A percentile compares a stretch with the other conserved stretches of the same genome.
Conservation (phyloP, 2,113 vertebrate genomes). For the Acinonyx jubatus region DNA sequence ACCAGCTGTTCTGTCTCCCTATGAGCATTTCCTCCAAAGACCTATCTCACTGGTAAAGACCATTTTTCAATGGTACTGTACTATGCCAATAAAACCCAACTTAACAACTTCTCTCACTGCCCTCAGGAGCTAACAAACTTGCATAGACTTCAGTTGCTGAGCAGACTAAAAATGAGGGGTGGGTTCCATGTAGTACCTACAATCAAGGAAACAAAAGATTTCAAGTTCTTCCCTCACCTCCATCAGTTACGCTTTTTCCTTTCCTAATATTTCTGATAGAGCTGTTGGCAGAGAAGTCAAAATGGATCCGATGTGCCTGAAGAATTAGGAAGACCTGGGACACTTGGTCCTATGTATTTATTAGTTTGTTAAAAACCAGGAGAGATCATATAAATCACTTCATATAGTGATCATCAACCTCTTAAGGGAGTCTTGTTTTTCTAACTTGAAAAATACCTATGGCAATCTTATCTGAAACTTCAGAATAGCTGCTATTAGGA, state of each 20-base stretch:
- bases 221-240: not conserved
- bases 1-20: not conserved
- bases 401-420: not conserved
- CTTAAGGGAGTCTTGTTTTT: constrained; percentile 33
- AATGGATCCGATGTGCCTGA: not conserved
- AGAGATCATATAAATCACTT: not conserved
- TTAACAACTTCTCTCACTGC: not conserved
- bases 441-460: not conserved
- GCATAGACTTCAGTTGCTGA: not conserved
- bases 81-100: not conserved
- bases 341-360: not conserved
- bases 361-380: not conserved
- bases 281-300: constrained; percentile 36
- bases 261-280: not conserved
- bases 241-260: not conserved
- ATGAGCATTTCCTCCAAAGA: not conserved
- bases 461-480: not conserved
- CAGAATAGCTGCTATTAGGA: not conserved
- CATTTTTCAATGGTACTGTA: not conserved
- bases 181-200: not conserved
- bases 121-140: constrained; percentile 29
- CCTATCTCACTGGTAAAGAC: not conserved
- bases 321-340: not conserved
- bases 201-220: not conserved
- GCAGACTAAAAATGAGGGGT: not conserved